phyloP scores from a whole-genome alignment of 2,797 vertebrate species.

The Enteromius argenteus region DNA sequence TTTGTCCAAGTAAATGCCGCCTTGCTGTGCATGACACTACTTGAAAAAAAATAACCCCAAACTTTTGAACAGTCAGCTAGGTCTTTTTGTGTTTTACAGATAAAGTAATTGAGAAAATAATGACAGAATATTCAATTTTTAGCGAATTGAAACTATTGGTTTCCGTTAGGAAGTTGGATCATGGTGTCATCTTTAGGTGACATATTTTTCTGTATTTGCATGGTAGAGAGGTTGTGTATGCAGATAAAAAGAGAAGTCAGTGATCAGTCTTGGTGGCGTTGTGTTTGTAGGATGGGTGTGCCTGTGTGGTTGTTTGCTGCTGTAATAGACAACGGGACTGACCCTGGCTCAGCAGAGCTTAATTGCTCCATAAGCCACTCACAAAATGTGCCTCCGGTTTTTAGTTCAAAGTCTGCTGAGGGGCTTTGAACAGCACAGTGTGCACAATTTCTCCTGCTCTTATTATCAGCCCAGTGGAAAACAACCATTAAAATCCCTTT shows the following conservation, averaged over 20 bases:
- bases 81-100: not conserved
- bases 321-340: slow-evolving; percentile 42
- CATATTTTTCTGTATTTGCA: not conserved
- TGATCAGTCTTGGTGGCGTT: slow-evolving; percentile 21
- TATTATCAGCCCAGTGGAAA: slow-evolving; percentile 60
- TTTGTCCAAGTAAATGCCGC: not conserved
- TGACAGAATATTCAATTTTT: not conserved
- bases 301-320: slow-evolving; percentile 13
- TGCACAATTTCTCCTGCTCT: slow-evolving; percentile 46
- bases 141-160: not conserved
- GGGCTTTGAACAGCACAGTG: slow-evolving; percentile 58
- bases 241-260: not conserved
- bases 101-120: not conserved
- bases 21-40: not conserved
- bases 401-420: slow-evolving; percentile 63
- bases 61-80: not conserved
- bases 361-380: slow-evolving; percentile 58
- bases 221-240: slow-evolving; percentile 1
- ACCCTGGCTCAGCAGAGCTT: slow-evolving; percentile 44
- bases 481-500: slow-evolving; percentile 66
- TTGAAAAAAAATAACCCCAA: not conserved
- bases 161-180: not conserved
- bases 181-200: not conserved
- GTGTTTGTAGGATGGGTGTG: slow-evolving; percentile 21
- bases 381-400: slow-evolving; percentile 54